Base-by-base conservation (phyloP, 2,888 invertebrate genomes). In the Spisula solida region DNA sequence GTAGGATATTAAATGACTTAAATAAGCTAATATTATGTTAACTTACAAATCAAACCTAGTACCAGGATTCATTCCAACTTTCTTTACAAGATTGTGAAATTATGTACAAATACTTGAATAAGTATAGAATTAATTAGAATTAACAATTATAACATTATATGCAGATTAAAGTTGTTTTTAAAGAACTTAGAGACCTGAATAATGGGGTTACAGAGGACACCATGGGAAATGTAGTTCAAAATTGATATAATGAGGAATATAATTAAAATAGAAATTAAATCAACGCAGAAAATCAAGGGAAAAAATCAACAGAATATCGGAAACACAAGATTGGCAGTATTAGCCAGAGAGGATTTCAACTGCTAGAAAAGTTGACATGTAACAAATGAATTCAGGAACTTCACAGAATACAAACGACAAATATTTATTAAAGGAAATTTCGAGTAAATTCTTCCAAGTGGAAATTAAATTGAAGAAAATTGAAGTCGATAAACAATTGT, bases 381-480 rank as follows among this genome's bases (percentile, higher is more conserved):
- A 16, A 31, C 10, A 1, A 14, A 75, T 25, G 10, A 75, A 75
- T 16, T 16, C 14, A 31, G 75, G 16, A 34, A 75, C 8, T 75
- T 8, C 20, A 20, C 8, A 60, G 18, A 60, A 60, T 60, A 31
- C 18, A 12, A 75, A 16, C 14, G 75, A 75, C 8, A 31, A 75
- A 75, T 75, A 75, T 5, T 75, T 75, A 66, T n/a, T 2, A 75
- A 20, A 75, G 31, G 75, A 75, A 34, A 31, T 16, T 18, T 31
- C 31, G 75, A 18, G 31, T 66, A 6, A 66, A 66, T 0, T 2
- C 20, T 31, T 18, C 34, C 14, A 75, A 75, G 31, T 75, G 75
- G 75, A 75, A 75, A 75, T 75, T 75, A 75, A 75, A 75, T 34
- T 75, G 14, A 34, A 75, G 75, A 75, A 75, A 75, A 75, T 31